These are phyloP conservation scores for Sphaeramia orbicularis DNA, from an alignment of 2,797 vertebrate genomes.

Conservation along the genomic window DNA sequence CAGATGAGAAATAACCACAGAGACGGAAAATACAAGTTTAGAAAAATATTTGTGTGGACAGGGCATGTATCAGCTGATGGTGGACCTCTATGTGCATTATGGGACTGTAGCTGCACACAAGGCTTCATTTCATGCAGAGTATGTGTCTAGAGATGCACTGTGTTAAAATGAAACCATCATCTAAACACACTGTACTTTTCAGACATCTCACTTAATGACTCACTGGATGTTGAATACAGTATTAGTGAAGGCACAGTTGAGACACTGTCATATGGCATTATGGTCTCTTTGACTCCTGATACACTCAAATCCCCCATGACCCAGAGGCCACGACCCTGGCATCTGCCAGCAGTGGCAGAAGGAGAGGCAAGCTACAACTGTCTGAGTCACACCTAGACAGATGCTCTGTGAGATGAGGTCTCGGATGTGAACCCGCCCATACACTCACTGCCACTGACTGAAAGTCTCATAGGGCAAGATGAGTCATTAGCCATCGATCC, in stretches of 20 bases:
- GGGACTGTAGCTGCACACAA: no score
- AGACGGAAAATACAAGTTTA: no score
- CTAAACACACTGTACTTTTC: neutral
- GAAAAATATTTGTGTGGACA: no score
- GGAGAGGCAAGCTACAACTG: slow-evolving; percentile 29
- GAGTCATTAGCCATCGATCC: slow-evolving; percentile 58
- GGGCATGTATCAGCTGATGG: no score
- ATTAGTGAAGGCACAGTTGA: slow-evolving; percentile 38
- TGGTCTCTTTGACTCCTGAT: slow-evolving; percentile 69
- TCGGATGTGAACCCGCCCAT: slow-evolving; percentile 25
- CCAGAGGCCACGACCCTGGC: slow-evolving; percentile 58
- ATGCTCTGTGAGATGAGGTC: slow-evolving; percentile 62
- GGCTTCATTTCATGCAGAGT: no score
- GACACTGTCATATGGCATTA: slow-evolving; percentile 55
- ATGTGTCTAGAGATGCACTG: no score
- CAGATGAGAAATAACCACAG: no score
- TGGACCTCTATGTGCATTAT: no score
- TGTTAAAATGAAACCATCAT: no score
- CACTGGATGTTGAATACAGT: slow-evolving; percentile 23
- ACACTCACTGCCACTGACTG: slow-evolving; percentile 19
- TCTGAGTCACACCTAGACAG: slow-evolving; percentile 71
- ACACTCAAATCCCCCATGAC: slow-evolving; percentile 61
- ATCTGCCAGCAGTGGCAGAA: slow-evolving; percentile 66
- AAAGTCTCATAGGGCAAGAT: slow-evolving; percentile 40
- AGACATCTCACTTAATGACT: slow-evolving; percentile 14